Conservation (phyloP, 2,797 vertebrate species). For the Sardinella longiceps region DNA sequence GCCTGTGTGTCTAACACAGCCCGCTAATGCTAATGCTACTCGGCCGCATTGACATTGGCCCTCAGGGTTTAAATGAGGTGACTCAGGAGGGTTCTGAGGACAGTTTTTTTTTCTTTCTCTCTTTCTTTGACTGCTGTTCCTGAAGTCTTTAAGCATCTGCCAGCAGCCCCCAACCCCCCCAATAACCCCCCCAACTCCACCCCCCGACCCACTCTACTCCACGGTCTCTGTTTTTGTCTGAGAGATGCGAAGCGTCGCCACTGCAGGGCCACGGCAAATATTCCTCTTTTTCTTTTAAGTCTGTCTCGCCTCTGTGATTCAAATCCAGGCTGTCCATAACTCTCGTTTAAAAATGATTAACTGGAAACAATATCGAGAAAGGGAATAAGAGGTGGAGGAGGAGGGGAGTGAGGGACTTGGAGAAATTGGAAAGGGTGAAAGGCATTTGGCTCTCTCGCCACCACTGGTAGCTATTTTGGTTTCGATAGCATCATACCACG, state of each 20-base stretch:
- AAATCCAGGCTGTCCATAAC: conserved; percentile 48
- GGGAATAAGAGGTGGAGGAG: neutral
- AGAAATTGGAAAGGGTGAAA: neutral
- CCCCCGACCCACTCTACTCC: neutral
- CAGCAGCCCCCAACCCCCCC: neutral
- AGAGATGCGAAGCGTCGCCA: neutral
- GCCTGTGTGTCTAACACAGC: no score
- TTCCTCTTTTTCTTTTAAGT: conserved; percentile 33
- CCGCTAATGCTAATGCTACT: no score
- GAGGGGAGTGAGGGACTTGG: neutral
- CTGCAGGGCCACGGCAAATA: conserved; percentile 28
- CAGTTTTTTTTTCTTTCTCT: neutral
- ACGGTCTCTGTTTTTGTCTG: neutral
- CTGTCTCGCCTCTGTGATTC: conserved; percentile 37
- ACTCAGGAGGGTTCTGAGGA: neutral
- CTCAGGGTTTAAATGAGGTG: neutral
- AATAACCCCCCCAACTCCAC: neutral
- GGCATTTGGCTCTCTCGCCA: conserved; percentile 37
- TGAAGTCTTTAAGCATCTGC: neutral
- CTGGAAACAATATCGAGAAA: conserved; percentile 30
- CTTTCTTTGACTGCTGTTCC: neutral
- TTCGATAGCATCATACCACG: conserved; percentile 58
- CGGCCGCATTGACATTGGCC: neutral
- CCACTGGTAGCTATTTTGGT: conserved; percentile 65
- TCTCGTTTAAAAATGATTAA: conserved; percentile 40